phyloP scores from a whole-genome alignment of 2,888 invertebrate species.

The Amiota mariae region DNA sequence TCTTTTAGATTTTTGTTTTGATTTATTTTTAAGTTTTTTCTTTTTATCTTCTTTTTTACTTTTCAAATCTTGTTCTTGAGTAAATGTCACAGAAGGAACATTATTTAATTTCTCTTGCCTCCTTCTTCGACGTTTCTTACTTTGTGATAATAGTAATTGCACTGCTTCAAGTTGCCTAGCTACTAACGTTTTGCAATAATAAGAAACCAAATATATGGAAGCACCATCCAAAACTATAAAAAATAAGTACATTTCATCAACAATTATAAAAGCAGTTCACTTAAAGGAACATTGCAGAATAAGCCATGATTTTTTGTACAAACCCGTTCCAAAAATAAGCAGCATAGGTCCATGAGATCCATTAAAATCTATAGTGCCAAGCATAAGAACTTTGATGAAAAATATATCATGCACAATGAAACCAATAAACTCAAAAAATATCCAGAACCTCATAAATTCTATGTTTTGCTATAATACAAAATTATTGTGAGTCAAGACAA shows the following conservation, averaged over 20 bases:
- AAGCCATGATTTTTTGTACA: not conserved
- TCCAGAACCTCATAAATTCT: slow-evolving; percentile 47
- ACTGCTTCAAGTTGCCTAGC: slow-evolving; percentile 21
- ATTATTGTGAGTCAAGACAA: not conserved
- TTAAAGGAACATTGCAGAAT: no score
- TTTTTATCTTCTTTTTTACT: not conserved
- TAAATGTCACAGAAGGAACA: no score
- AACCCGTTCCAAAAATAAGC: slow-evolving; percentile 52
- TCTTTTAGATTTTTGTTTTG: not conserved
- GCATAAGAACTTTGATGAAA: slow-evolving; percentile 49
- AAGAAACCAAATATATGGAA: slow-evolving; percentile 49
- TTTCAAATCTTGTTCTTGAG: not conserved
- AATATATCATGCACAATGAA: slow-evolving; percentile 50
- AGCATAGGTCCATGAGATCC: slow-evolving; percentile 43
- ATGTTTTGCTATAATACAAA: slow-evolving; percentile 43
- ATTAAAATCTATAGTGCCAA: slow-evolving; percentile 49
- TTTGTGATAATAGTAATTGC: no score
- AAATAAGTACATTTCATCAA: not conserved
- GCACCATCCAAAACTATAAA: slow-evolving; percentile 48
- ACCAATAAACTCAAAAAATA: slow-evolving; percentile 52
- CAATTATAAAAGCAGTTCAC: not conserved
- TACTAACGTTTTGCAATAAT: slow-evolving; percentile 38
- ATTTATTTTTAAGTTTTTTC: slow-evolving; percentile 16
- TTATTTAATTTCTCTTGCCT: no score
- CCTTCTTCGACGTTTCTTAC: no score